Conservation (phyloP, 2,797 vertebrate species). For the Sebastes steindachneri region DNA sequence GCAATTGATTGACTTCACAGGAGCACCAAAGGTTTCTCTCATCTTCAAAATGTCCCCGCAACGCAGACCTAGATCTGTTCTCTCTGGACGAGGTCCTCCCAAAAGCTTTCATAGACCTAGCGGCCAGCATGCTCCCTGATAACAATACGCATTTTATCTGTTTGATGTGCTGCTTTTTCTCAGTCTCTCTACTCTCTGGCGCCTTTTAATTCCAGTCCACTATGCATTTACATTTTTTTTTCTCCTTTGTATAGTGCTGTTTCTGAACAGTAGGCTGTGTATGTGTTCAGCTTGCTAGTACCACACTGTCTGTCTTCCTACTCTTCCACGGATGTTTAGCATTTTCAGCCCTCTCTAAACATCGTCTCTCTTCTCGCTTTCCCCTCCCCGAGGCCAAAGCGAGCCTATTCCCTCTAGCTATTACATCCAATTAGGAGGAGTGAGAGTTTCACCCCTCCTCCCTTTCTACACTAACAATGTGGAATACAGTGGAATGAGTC, state of each 20-base stretch:
- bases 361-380: constrained; percentile 47
- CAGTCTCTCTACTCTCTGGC: constrained; percentile 19
- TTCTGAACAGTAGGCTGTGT: constrained; percentile 13
- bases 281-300: constrained; percentile 31
- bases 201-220: constrained; percentile 23
- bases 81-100: constrained; percentile 28
- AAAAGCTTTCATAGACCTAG: constrained; percentile 42
- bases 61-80: constrained; percentile 27
- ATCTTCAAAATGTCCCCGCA: constrained; percentile 51
- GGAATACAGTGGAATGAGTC: constrained; percentile 67
- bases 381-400: constrained; percentile 68
- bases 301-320: constrained; percentile 43
- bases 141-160: constrained; percentile 34
- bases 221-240: neutral
- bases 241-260: constrained; percentile 5
- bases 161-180: constrained; percentile 41
- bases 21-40: constrained; percentile 30
- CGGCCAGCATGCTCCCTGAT: constrained; percentile 20
- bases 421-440: constrained; percentile 84
- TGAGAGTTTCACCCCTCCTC: constrained; percentile 66
- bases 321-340: constrained; percentile 61
- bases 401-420: constrained; percentile 78
- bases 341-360: constrained; percentile 71
- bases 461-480: constrained; percentile 59
- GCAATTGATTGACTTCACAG: constrained; percentile 41